phyloP scores from a whole-genome alignment of 1,140 invertebrate genomes.

The Parasteatoda tepidariorum region DNA sequence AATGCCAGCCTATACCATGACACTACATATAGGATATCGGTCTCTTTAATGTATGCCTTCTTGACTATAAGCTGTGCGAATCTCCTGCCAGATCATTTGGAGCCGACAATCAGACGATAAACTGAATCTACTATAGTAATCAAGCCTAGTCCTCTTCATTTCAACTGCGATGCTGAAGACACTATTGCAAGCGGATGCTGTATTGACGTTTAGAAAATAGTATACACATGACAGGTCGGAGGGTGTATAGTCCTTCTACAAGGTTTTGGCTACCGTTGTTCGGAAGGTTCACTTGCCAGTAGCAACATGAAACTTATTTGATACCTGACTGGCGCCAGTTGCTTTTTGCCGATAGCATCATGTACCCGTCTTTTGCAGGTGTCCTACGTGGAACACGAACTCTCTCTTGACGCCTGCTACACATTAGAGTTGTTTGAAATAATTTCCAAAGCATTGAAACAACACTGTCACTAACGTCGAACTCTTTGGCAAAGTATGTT shows the following conservation, averaged over 20 bases:
- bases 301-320: conserved; percentile 1
- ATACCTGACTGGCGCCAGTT: conserved; percentile 1
- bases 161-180: not conserved
- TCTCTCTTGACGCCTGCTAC: not conserved
- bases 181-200: not conserved
- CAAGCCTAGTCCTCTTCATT: not conserved
- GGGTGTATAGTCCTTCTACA: not conserved
- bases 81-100: not conserved
- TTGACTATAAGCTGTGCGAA: not conserved
- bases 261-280: not conserved
- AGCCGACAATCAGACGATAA: not conserved
- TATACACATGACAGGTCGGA: not conserved
- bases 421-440: conserved; percentile 6
- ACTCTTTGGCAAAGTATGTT: no score
- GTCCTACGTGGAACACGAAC: not conserved
- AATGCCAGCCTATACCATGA: not conserved
- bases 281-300: not conserved
- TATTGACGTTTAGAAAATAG: not conserved
- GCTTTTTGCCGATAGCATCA: conserved; percentile 12
- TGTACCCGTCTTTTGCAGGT: conserved; percentile 4
- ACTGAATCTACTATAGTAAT: conserved; percentile 9
- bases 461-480: no score
- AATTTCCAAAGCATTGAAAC: no score
- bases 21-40: not conserved
- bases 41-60: not conserved